Evolutionary conservation across 92 coral and sea anemone species (phyloP).

Genomic region (Phenganax marumi): DNA sequence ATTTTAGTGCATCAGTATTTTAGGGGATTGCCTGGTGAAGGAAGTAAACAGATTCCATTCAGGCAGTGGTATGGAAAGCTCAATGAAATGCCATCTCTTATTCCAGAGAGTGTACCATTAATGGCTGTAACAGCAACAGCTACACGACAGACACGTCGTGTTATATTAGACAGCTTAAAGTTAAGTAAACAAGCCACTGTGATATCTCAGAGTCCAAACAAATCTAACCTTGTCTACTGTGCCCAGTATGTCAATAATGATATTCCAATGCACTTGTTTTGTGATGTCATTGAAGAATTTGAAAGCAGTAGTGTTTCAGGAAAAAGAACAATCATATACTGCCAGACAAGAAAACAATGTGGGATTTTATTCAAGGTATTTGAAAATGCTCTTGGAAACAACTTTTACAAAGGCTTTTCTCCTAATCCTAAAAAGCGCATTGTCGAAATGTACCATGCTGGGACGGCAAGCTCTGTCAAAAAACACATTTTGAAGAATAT

Average conservation of each 20-base stretch:
- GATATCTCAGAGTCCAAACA: neutral
- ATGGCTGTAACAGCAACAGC: constrained; percentile 15
- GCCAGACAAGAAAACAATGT: constrained; percentile 1
- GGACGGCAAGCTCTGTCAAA: constrained; percentile 2
- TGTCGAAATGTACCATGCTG: constrained; percentile 21
- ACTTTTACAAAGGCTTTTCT: neutral
- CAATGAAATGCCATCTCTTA: neutral
- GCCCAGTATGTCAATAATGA: constrained; percentile 1
- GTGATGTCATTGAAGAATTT: neutral
- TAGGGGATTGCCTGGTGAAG: neutral
- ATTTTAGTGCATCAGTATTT: neutral
- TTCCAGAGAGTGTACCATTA: neutral
- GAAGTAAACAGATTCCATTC: neutral
- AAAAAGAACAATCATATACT: neutral
- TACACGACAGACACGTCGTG: constrained; percentile 1
- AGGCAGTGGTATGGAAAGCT: constrained; percentile 16
- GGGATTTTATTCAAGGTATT: neutral
- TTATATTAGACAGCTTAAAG: constrained; percentile 7
- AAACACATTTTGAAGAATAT: constrained; percentile 16
- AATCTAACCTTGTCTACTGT: constrained; percentile 2
- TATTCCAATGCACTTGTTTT: constrained; percentile 1
- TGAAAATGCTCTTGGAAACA: neutral
- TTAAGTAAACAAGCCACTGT: neutral
- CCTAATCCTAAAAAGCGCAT: neutral
- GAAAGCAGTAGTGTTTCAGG: neutral